Evolutionary conservation across 2,113 vertebrate species (phyloP), one percentile per base, ranked within the genome.

Genomic region (Maylandia zebra): DNA sequence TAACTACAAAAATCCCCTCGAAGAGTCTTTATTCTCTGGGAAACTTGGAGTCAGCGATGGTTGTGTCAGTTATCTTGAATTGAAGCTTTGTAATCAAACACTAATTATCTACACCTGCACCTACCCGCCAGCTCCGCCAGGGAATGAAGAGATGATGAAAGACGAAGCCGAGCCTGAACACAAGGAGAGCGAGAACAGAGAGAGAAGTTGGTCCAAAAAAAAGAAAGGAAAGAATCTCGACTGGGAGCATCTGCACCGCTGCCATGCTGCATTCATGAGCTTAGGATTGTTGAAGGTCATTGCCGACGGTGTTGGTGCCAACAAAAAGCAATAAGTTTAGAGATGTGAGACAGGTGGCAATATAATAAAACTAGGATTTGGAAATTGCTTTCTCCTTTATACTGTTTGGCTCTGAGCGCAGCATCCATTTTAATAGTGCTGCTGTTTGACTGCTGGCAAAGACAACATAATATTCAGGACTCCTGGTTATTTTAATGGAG

Each of bases 301-400:
- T 55, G 71, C 88, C 50, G 79, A 88, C 55, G 56, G 48, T 36
- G 87, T 34, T 52, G 81, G 16, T 86, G 91, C 93, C 90, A 91
- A 90, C 86, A 86, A 82, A 89, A 90, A 12, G 30, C 59, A 88
- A 86, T 83, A 89, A 32, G 36, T 94, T 90, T 76, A 17, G 57
- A 90, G 64, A 82, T 86, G 83, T 59, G 85, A 82, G 91, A 91
- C 91, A 94, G 87, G 92, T 89, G 92, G 90, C 87, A 56, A 71
- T 43, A 22, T 83, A 89, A 93, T 90, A 90, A 92, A 91, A 88
- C 8, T 61, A 22, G 86, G 90, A 92, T 94, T 88, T 93, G 81
- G 88, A 93, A 90, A 90, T 86, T 55, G 83, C 91, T 90, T 86
- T 87, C 69, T 85, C 27, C 80, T 92, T 84, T 89, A 64, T 90